Evolutionary conservation across 2,888 invertebrate genomes (phyloP), one percentile per base, ranked within the genome.

Genomic region (Taenaris catops): DNA sequence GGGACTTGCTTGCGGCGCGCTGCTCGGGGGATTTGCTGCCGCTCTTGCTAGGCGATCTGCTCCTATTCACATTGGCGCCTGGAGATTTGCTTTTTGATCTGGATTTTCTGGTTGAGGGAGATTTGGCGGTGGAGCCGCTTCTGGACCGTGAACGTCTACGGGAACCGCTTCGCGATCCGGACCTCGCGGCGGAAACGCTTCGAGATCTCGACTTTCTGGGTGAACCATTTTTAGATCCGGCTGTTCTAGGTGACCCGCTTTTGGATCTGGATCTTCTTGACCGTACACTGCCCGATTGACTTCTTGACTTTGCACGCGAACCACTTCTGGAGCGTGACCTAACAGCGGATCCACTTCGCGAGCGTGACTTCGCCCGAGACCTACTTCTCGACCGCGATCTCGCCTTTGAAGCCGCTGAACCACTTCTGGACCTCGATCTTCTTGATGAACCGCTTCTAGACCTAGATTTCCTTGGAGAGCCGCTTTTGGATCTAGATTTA

Each of bases 241-340:
- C 58, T 32, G 48, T 46, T 9, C 47, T 41, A 0, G 34, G 41
- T 0, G 47, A 43, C 6, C 21, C 43, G 24, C 61, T 63, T 9
- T 51, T 43, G 2, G 62, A 58, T 3, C 48, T 46, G 0, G 58
- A 52, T 3, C 48, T 53, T 1, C 50, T 49, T 0, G 32, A 42
- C 11, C 53, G 48, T 2, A 50, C 47, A 12, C 64, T 64, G 11
- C 6, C 58, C 1, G 63, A 69, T 23, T 49, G 49, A 24, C 64
- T 62, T 33, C 49, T 46, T 9, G 57, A 53, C 17, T 46, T 50
- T 18, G 34, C 44, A 2, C 25, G 31, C 2, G 53, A 49, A 5
- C 45, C 38, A 32, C 50, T 53, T 37, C 58, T 51, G 1, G 66
- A 59, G 19, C 51, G 43, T 3, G 54, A 53, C 11, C 40, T 55